Base-by-base conservation (phyloP, 2,888 invertebrate genomes). In the Tiphia femorata region DNA sequence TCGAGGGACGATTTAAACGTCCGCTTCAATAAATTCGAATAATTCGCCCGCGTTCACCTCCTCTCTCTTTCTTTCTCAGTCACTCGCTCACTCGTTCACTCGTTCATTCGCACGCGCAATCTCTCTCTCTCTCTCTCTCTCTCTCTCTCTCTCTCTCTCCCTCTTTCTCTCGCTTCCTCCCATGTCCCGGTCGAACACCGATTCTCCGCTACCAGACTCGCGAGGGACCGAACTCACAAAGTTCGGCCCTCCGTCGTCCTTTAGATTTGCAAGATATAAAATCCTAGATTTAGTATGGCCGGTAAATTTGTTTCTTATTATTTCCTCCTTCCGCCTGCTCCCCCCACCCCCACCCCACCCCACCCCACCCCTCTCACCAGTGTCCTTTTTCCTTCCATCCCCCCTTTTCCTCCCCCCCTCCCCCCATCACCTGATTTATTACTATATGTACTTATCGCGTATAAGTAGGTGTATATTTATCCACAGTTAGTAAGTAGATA, bases 261-360 rank as follows among this genome's bases (percentile, higher is more conserved):
- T 57, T 61, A 64, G 50, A 72, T 71, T 68, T 64, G 73, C 73
- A 64, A 67, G 67, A 75, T 79, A 77, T 73, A 78, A 78, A 77
- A 77, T 67, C 73, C 69, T 76, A 76, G 60, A n/a, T 68, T 78
- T 74, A 77, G 70, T 73, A 76, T 79, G 78, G 78, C 79, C 78
- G 78, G 77, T 79, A 75, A 77, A 76, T 75, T 78, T 56, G 70
- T 70, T 71, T 64, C 59, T 64, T 62, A 46, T 43, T 63, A 38
- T 59, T 49, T 59, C 53, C 41, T 50, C 53, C 16, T 23, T 25
- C 38, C 40, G 29, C 46, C 54, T 52, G 47, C 48, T 44, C 42
- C 17, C 49, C n/a, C 41, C 17, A n/a, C n/a, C n/a, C n/a, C n/a
- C n/a, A n/a, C n/a, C n/a, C n/a, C n/a, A n/a, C n/a, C n/a, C n/a